Evolutionary conservation across 2,113 vertebrate genomes (phyloP).

Genomic region (Charadrius vociferus): DNA sequence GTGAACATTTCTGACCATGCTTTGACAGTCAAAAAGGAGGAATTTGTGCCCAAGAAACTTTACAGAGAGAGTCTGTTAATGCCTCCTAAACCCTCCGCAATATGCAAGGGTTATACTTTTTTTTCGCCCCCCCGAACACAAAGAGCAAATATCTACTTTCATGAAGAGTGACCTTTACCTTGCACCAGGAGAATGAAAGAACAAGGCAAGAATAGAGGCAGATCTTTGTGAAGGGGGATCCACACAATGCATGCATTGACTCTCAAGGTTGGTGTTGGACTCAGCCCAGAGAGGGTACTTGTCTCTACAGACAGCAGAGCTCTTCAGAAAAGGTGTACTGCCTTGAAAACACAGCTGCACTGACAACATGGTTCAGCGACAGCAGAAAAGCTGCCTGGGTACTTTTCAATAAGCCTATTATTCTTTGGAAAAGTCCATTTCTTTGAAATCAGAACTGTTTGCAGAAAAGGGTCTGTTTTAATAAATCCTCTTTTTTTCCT

Average conservation of each 20-base stretch:
- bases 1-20: neutral
- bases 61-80: neutral
- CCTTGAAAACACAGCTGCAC: neutral
- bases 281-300: neutral
- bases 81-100: neutral
- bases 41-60: neutral
- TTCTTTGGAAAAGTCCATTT: neutral
- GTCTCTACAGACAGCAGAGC: neutral
- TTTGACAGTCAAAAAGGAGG: neutral
- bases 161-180: constrained; percentile 43
- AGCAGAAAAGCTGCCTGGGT: neutral
- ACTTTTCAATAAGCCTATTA: neutral
- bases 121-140: neutral
- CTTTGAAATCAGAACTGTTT: constrained; percentile 9
- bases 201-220: constrained; percentile 10
- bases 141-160: constrained; percentile 45
- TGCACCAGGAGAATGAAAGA: constrained; percentile 4
- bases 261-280: neutral
- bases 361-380: neutral
- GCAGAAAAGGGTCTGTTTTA: neutral
- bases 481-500: neutral
- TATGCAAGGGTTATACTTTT: neutral
- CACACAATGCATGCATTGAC: neutral
- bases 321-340: neutral
- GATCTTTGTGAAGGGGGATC: neutral